Evolutionary conservation across 1,140 invertebrate genomes (phyloP).

Genomic region (Radopholus similis): DNA sequence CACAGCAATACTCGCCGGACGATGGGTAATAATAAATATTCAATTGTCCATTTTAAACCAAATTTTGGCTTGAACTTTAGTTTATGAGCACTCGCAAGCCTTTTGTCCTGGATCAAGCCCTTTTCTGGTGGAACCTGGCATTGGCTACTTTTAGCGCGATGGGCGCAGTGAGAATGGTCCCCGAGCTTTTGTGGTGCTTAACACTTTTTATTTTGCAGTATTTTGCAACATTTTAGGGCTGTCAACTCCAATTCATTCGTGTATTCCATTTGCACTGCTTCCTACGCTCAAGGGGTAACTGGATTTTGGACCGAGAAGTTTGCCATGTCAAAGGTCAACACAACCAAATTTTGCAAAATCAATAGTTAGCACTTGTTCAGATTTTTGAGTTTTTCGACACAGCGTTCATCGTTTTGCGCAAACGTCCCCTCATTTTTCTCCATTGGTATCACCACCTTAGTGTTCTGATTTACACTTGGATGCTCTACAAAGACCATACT

Average conservation of each 20-base stretch:
- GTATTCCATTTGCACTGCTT: constrained; percentile 61
- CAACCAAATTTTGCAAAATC: constrained; percentile 89
- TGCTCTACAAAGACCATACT: constrained; percentile 90
- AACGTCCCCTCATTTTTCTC: constrained; percentile 55
- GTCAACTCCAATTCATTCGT: constrained; percentile 51
- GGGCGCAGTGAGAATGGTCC: constrained; percentile 67
- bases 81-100: constrained; percentile 55
- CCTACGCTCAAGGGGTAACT: constrained; percentile 76
- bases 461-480: constrained; percentile 86
- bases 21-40: constrained; percentile 72
- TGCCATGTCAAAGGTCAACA: constrained; percentile 64
- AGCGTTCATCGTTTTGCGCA: constrained; percentile 57
- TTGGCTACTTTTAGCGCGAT: constrained; percentile 78
- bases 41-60: constrained; percentile 84
- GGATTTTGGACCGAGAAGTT: constrained; percentile 79
- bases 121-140: constrained; percentile 90
- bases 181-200: constrained; percentile 51
- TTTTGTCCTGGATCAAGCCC: constrained; percentile 68
- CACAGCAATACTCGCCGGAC: constrained; percentile 84
- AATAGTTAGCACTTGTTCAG: constrained; percentile 69
- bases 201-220: constrained; percentile 73
- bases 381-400: constrained; percentile 65
- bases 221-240: constrained; percentile 35
- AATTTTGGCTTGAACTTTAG: constrained; percentile 71
- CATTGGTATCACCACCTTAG: constrained; percentile 65